These are phyloP conservation scores for Cyanoderma ruficeps DNA, from an alignment of 2,113 vertebrate genomes.

Conservation along the genomic window DNA sequence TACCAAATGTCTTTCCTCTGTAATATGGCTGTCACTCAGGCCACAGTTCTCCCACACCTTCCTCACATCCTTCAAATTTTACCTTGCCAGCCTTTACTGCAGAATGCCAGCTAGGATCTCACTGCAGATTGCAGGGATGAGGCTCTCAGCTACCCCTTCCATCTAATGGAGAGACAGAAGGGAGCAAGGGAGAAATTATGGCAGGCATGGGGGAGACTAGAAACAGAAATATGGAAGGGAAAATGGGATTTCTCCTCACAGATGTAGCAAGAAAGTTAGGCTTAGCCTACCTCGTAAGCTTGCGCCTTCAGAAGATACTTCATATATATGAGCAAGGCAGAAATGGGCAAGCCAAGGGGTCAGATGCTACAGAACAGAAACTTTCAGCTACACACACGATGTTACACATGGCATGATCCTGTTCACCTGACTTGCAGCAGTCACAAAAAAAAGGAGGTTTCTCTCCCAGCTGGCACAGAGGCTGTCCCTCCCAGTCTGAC, in stretches of 20 bases:
- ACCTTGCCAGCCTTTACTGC: background rate
- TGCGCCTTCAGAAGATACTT: background rate
- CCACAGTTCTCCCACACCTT: background rate
- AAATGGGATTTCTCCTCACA: background rate
- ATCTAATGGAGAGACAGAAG: fast-evolving
- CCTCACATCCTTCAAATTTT: background rate
- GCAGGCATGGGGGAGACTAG: background rate
- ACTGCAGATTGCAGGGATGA: background rate
- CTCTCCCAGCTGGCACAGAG: background rate
- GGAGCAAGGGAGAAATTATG: fast-evolving
- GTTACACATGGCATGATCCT: fast-evolving
- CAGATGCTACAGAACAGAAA: background rate
- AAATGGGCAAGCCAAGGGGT: background rate
- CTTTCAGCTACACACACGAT: background rate
- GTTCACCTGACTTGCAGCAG: background rate
- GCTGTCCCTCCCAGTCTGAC: background rate
- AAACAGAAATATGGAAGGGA: background rate
- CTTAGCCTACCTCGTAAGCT: fast-evolving
- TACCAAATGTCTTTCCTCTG: background rate
- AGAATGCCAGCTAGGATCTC: background rate
- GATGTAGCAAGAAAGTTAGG: background rate
- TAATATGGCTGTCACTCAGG: background rate
- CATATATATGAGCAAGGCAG: fast-evolving
- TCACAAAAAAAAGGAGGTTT: background rate
- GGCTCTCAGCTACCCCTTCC: background rate